Base-by-base conservation (phyloP, 2,888 invertebrate species). In the Epirrhoe alternata region DNA sequence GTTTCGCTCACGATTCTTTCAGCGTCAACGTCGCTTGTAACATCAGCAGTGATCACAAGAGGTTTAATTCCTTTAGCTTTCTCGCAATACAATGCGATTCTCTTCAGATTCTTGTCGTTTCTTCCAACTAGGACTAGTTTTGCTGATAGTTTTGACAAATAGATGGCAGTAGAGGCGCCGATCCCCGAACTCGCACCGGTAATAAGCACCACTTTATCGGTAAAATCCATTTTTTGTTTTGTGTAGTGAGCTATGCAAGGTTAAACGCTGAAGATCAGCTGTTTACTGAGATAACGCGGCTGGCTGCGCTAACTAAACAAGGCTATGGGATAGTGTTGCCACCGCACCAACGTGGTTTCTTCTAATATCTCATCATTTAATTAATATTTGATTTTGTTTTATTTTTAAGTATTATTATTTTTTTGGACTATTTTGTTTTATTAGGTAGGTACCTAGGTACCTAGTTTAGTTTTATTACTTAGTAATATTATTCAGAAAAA, bases 121-220 rank as follows among this genome's bases (percentile, higher is more conserved):
- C 90, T 86, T 30, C 94, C 97, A 81, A 94, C 95, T 83, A 94
- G 95, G 17, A 94, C 94, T 14, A 97, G 82, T 68, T 90, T 93
- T 1, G 95, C 96, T 1, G 96, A 96, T 57, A 94, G 86, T 77
- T 95, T 94, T 0, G 96, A 94, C 66, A 97, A 94, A 71, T 95
- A 93, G 1, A 95, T 85, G 0, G 97, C 96, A 4, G 96, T 94
- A 5, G 95, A 95, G 2, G 95, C 95, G 0, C 97, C 97, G 65
- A 97, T 96, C 0, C 97, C 97, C 0, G 96, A 96, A 83, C 96
- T 96, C 0, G 96, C 96, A 42, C 97, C 96, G 1, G 95, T 95
- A 66, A 95, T 94, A 52, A 95, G 76, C 51, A 95, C 87, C 1
- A 95, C 94, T 93, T 95, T 95, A 38, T 94, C 94, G 61, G 80